Conservation (phyloP, 1,140 invertebrate genomes). For the Hylyphantes graminicola region DNA sequence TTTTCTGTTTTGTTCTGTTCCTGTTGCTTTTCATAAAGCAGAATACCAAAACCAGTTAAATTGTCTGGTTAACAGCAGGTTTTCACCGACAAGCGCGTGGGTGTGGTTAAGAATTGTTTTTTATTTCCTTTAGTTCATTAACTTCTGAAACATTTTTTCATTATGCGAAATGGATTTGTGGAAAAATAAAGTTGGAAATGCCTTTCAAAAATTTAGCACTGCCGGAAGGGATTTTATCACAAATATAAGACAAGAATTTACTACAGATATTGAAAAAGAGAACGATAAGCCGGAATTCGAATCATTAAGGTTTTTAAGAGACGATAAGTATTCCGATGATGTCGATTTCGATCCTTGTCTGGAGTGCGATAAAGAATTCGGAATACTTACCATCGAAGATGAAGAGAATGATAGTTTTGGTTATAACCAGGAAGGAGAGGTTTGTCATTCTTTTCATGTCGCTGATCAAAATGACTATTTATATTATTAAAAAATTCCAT, state of each 20-base stretch:
- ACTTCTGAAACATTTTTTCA: not conserved
- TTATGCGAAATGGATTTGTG: constrained; percentile 29
- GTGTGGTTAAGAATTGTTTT: not conserved
- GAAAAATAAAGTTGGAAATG: constrained; percentile 53
- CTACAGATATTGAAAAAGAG: constrained; percentile 11
- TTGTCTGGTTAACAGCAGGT: not conserved
- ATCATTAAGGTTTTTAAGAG: constrained; percentile 37
- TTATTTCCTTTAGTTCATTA: not conserved
- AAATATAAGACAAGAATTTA: constrained; percentile 34
- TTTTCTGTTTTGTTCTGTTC: no score
- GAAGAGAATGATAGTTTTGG: constrained; percentile 36
- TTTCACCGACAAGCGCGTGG: not conserved
- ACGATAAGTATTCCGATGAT: constrained; percentile 32
- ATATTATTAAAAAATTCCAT: no score
- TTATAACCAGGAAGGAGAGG: constrained; percentile 38
- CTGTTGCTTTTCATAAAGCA: no score
- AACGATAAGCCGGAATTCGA: constrained; percentile 45
- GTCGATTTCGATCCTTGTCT: constrained; percentile 37
- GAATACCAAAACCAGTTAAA: no score
- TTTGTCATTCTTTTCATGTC: not conserved
- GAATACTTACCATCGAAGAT: constrained; percentile 55
- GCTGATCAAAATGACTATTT: no score
- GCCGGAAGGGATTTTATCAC: constrained; percentile 37
- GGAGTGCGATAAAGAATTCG: constrained; percentile 56
- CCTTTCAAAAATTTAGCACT: constrained; percentile 39